These are phyloP conservation scores for Muscidifurax raptorellus DNA, from an alignment of 1,140 invertebrate species.

Conservation along the genomic window DNA sequence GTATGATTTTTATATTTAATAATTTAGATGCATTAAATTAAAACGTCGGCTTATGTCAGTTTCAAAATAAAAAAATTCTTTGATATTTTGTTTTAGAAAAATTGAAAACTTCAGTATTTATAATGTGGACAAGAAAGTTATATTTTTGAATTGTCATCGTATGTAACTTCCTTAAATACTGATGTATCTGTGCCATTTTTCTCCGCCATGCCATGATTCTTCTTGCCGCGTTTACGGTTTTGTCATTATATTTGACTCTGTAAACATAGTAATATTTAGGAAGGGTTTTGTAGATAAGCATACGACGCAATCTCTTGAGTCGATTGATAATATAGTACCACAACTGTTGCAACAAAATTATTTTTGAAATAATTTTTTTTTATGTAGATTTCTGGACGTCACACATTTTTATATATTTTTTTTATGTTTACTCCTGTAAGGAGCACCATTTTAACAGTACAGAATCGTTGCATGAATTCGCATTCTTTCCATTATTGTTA, in stretches of 20 bases:
- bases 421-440: not conserved
- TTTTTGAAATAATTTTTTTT: not conserved
- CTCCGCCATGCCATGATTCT: constrained; percentile 54
- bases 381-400: not conserved
- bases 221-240: constrained; percentile 59
- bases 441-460: not conserved
- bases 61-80: not conserved
- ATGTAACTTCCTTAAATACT: not conserved
- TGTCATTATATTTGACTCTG: constrained; percentile 50
- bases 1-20: constrained; percentile 6
- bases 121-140: too few relatives aligned
- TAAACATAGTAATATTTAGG: constrained; percentile 14
- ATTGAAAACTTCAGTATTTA: not conserved
- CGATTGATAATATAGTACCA: not conserved
- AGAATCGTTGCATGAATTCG: constrained; percentile 37
- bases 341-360: not conserved
- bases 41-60: not conserved
- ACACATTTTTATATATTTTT: not conserved
- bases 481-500: not conserved
- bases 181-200: constrained; percentile 64
- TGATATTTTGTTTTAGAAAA: not conserved
- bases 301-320: not conserved
- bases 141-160: too few relatives aligned
- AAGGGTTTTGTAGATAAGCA: not conserved
- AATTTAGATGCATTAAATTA: not conserved